Evolutionary conservation across 2,113 vertebrate species (phyloP).

Genomic region (Leptocoma aspasia): DNA sequence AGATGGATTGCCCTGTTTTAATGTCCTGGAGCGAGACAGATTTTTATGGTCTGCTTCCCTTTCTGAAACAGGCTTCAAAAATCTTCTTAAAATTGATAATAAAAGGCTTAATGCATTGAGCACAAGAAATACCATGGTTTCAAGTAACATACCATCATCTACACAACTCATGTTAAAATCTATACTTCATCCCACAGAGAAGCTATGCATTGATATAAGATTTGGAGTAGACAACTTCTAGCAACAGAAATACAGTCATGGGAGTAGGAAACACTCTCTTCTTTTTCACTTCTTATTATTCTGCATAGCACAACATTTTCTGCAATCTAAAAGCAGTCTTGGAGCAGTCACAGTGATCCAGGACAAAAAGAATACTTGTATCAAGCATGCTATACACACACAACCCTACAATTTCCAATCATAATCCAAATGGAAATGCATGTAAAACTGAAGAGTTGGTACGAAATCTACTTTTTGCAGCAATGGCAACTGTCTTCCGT

Average conservation of each 20-base stretch:
- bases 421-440: not conserved
- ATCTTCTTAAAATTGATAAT: not conserved
- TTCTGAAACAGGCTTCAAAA: slow-evolving; percentile 1
- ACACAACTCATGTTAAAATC: not conserved
- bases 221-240: not conserved
- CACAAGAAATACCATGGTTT: not conserved
- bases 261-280: not conserved
- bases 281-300: not conserved
- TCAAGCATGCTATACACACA: not conserved
- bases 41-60: not conserved
- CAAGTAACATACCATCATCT: not conserved
- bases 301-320: not conserved
- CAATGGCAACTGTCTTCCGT: rapidly evolving
- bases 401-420: not conserved
- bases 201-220: not conserved
- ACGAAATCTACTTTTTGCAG: not conserved
- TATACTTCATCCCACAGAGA: not conserved
- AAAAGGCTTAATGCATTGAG: not conserved
- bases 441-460: not conserved
- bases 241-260: not conserved
- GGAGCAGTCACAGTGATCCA: not conserved
- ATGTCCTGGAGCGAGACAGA: not conserved
- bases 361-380: not conserved
- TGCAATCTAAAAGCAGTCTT: not conserved
- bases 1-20: not conserved